Evolutionary conservation across 2,113 vertebrate genomes (phyloP), one percentile per base, ranked within the genome.

Genomic region (Sylvietta virens): DNA sequence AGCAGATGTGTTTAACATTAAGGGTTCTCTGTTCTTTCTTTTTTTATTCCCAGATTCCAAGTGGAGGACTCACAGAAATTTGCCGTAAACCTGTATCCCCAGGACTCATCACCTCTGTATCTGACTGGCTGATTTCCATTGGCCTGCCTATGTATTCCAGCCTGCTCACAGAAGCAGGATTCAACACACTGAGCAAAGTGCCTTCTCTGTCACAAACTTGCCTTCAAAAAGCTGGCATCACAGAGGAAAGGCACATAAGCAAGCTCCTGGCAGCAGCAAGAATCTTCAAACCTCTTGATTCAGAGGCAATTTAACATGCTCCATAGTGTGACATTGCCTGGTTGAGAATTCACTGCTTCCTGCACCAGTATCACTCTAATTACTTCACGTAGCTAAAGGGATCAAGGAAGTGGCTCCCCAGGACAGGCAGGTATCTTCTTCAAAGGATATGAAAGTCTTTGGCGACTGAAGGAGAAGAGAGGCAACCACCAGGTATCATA

Each of bases 41-140:
- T 40, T 81, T 54, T 94, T 10, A 81, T 71, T 88, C 6, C 61
- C 96, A 99, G 99, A 99, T 99, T 97, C 99, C 99, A 30, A 99
- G 98, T 9, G 98, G 99, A 58, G 99, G 99, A 72, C 98, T 99
- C 94, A 99, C 98, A 2, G 99, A 99, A 95, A 99, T 99, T 96
- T 99, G 98, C 92, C 98, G 99, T 65, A 99, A 99, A 96, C 98
- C 99, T 30, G 81, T 98, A 17, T 98, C 98, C 54, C 98, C 98
- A 1, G 98, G 98, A 72, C 98, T 98, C 85, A 93, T 98, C 79
- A 97, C 97, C 17, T 98, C 98, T 1, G 93, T 99, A 85, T 98
- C 98, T 2, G 98, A 99, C 83, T 99, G 99, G 99, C 98, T 99
- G 92, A 94, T 98, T 88, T 99, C 99, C 92, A 99, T 99, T 58